Base-by-base conservation (phyloP, 2,113 vertebrate genomes). In the Notothenia rossii region DNA sequence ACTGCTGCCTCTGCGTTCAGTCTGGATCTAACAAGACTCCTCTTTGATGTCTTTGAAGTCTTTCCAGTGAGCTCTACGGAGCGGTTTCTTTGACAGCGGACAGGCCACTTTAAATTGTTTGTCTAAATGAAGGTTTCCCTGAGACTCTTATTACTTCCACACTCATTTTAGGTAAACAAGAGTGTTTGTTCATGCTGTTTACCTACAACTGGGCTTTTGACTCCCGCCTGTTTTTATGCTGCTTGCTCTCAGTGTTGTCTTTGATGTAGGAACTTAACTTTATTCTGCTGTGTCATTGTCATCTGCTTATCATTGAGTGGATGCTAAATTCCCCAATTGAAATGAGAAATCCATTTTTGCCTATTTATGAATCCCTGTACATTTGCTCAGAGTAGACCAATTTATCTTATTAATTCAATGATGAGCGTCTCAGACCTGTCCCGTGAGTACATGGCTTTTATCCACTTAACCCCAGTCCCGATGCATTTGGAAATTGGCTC, bases 401-500 rank as follows among this genome's bases (percentile, higher is more conserved):
- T 22, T 22, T n/a, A 43, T 33, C 33, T 62, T 7, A 14, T 69
- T 3, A 48, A 72, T 84, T 59, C 36, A 65, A 58, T 45, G 29
- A 54, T 63, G 22, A 66, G 63, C 55, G 55, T 53, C 61, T 49
- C 46, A 25, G 59, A 45, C 61, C 29, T 59, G 68, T 84, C 83
- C 76, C 40, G 9, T 40, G 50, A 49, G 67, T 59, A 10, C 64
- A 63, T 73, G 63, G 77, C 75, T 60, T 71, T 84, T 67, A 77
- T 85, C 86, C 69, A 48, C 69, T 81, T 78, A 74, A 84, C 75
- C 78, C 18, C 43, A 76, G 69, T 75, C 69, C 29, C 25, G 65
- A 7, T 49, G 48, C 79, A 61, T 64, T 68, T 49, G 63, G 55
- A 70, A 81, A 82, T 74, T 54, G 64, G 54, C 86, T 86, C 49